These are phyloP conservation scores for Microhierax caerulescens DNA, from an alignment of 2,797 vertebrate genomes.

Conservation along the genomic window DNA sequence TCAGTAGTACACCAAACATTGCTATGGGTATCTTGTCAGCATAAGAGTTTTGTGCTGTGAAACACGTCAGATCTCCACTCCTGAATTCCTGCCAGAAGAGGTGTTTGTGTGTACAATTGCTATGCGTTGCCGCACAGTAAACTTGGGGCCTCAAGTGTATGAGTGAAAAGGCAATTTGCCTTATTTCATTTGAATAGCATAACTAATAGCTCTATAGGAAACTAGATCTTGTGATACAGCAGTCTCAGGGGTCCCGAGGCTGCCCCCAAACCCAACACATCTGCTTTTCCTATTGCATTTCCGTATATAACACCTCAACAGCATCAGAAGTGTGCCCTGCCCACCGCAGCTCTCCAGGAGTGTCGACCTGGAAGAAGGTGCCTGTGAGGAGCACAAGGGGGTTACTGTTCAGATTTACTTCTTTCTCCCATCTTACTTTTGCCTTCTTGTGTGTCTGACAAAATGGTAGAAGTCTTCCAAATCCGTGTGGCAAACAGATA, in stretches of 20 bases:
- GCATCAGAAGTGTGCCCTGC: not conserved
- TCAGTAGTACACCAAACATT: not conserved
- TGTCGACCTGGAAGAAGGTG: not conserved
- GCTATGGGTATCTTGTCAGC: not conserved
- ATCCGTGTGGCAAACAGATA: not conserved
- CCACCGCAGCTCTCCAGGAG: not conserved
- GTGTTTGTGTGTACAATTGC: not conserved
- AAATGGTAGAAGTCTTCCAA: not conserved
- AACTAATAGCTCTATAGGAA: not conserved
- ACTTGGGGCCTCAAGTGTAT: not conserved
- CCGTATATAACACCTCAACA: not conserved
- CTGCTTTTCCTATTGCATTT: not conserved
- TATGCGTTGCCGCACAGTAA: not conserved
- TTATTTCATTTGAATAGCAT: not conserved
- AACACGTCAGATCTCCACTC: not conserved
- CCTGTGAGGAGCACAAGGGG: not conserved
- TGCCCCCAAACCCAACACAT: accelerated
- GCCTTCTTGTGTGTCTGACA: not conserved
- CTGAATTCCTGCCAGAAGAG: not conserved
- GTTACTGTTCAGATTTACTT: not conserved
- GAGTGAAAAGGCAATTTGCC: not conserved
- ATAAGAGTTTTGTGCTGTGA: not conserved
- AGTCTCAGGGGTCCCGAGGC: not conserved
- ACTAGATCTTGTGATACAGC: not conserved
- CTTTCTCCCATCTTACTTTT: not conserved